Percentiles rank a stretch among this genome's conserved stretches.
Conservation (phyloP, 2,888 invertebrate genomes). For the Phaonia tiefii region DNA sequence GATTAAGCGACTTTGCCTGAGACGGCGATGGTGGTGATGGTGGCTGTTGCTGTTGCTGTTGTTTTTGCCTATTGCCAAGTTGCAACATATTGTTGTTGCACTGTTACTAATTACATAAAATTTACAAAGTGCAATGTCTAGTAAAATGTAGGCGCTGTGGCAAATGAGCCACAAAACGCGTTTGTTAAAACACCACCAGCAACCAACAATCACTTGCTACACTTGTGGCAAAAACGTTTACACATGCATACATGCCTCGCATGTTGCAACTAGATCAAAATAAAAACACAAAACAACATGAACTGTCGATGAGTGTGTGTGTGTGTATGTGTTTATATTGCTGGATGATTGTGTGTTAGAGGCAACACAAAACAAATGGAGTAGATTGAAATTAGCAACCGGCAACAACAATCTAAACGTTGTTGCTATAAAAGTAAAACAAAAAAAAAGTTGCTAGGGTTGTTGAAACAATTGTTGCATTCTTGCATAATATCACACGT, state of each 20-base stretch:
- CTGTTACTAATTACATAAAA: constrained; percentile 65
- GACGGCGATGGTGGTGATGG: background rate
- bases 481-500: constrained; percentile 70
- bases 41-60: background rate
- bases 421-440: constrained; percentile 33
- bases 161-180: constrained; percentile 67
- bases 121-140: constrained; percentile 59
- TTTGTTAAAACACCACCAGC: constrained; percentile 61
- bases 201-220: constrained; percentile 17
- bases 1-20: background rate
- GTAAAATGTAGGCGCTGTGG: constrained; percentile 63
- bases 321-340: no score
- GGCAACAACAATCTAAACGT: constrained; percentile 3
- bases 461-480: constrained; percentile 68
- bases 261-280: constrained; percentile 29
- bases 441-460: constrained; percentile 42
- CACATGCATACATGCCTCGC: background rate
- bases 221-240: background rate
- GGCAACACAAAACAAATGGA: constrained; percentile 32
- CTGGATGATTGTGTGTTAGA: no score
- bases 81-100: background rate
- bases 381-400: constrained; percentile 35
- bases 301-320: background rate
- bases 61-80: background rate
- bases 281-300: constrained; percentile 36